Base-by-base conservation (phyloP, 2,888 invertebrate genomes). In the Acrocera orbiculus region DNA sequence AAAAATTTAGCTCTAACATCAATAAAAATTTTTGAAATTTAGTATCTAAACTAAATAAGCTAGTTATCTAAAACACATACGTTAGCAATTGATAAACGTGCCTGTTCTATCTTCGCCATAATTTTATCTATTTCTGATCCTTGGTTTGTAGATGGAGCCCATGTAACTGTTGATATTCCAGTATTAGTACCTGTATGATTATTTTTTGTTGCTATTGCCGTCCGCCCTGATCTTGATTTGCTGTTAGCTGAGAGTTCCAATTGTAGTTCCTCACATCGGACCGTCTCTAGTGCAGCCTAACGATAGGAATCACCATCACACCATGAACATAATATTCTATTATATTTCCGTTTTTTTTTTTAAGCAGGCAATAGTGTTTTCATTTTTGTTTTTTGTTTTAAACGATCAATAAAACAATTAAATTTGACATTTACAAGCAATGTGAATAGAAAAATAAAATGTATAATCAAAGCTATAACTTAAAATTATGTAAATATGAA, bases 21-120 rank as follows among this genome's bases (percentile, higher is more conserved):
- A 22, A 22, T 8, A 22, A 22, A 10, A 22, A 22, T 8, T 9
- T 22, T 9, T 10, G 22, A 22, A 9, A 9, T 22, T 22, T 9
- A n/a, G n/a, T n/a, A n/a, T n/a, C n/a, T n/a, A n/a, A n/a, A n/a
- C n/a, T n/a, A n/a, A n/a, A n/a, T n/a, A n/a, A n/a, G n/a, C n/a
- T n/a, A n/a, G n/a, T n/a, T n/a, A 36, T 39, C 44, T 44, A 43
- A 43, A 40, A 42, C 69, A 54, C 48, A 50, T 48, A 50, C 49
- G 44, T 49, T 47, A 48, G 47, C 47, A 46, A 50, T 47, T 41
- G 49, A 48, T 47, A 49, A 46, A 48, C 48, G 47, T 51, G 54
- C 60, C 58, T 87, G 89, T 62, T 89, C 87, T 51, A 90, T 85
- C 67, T 89, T 89, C 46, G 87, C 87, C 82, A 90, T 87, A 58